Base-by-base conservation (phyloP, 2,113 vertebrate genomes). In the Xerus inauris region DNA sequence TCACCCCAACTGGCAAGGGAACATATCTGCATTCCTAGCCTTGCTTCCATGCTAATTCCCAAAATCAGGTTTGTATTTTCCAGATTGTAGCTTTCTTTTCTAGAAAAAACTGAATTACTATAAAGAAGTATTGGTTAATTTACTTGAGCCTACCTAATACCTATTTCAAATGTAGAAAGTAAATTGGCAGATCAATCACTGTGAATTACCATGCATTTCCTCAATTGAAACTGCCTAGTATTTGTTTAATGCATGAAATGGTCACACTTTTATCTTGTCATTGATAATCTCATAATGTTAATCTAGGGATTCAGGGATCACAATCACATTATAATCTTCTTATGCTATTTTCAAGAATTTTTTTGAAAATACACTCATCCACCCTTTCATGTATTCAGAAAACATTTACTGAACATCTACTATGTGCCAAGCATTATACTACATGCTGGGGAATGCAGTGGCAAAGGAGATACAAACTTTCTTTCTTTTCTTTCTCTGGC, bases 151-250 rank as follows among this genome's bases (percentile, higher is more conserved):
- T 76, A 79, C 10, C 38, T 69, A 89, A 54, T 30, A 76, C 2
- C 42, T 62, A 22, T 47, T 69, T 79, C 92, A 96, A 89, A 62
- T 17, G 87, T 35, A 51, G 24, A 87, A 85, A 87, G 89, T 51
- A 80, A 96, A 75, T 20, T 84, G 57, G 62, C 17, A 42, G 19
- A 62, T 71, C 42, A 94, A 64, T 76, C 65, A 86, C 9, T 76
- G 59, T 73, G 42, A 96, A 79, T 59, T 38, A 65, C 5, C 35
- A 79, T 14, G 11, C 12, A 86, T 69, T 64, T 83, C 12, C 62
- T 47, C 83, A 82, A 73, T 26, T 82, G n/a, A 77, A 94, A 89
- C 30, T 91, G 20, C 13, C 59, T 38, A 59, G 49, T 22, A 47
- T 91, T 76, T 75, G 72, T 24, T 82, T 69, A 86, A 67, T 40